Conservation (phyloP, 2,113 vertebrate genomes). For the Cinclus mexicanus region DNA sequence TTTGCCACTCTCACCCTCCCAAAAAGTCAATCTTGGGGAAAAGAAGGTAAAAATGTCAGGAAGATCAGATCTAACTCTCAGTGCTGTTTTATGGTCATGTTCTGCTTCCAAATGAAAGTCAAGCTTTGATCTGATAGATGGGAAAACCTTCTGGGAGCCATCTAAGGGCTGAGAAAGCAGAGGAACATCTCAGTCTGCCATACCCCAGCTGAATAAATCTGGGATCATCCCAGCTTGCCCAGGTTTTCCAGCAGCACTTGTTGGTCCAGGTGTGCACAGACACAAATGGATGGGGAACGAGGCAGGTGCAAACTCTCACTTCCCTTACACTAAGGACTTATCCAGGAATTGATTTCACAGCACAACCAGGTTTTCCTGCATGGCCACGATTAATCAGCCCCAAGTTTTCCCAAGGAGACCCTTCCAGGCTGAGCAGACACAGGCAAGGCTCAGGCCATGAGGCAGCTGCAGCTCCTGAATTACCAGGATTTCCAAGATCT, state of each 20-base stretch:
- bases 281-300: not conserved
- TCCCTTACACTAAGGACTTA: not conserved
- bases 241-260: not conserved
- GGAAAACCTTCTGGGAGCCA: not conserved
- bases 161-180: not conserved
- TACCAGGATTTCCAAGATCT: not conserved
- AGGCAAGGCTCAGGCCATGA: not conserved
- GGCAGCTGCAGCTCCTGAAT: not conserved
- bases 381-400: fast-evolving
- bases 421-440: not conserved
- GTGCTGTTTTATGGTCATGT: not conserved
- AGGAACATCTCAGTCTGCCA: not conserved
- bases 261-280: not conserved
- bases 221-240: not conserved
- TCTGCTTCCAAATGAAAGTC: fast-evolving
- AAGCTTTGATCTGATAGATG: not conserved
- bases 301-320: not conserved
- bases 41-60: not conserved
- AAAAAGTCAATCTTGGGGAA: not conserved
- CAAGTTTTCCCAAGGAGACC: not conserved
- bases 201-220: fast-evolving
- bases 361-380: not conserved
- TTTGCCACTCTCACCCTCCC: not conserved
- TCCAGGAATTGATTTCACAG: not conserved
- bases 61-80: not conserved